phyloP scores from a whole-genome alignment of 2,113 vertebrate genomes.

The Anser brachyrhynchus region DNA sequence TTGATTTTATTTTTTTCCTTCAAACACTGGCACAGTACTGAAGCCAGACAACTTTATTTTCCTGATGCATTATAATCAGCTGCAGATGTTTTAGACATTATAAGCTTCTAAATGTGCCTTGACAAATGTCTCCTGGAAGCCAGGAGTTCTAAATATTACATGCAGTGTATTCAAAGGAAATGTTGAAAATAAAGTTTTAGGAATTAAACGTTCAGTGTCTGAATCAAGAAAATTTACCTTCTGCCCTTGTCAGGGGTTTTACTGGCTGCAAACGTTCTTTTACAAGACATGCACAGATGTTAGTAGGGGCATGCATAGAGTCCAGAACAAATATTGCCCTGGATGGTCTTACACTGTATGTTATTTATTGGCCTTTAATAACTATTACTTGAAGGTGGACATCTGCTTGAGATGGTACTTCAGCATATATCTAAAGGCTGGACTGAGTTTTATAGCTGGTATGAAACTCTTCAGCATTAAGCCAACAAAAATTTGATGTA shows the following conservation, averaged over 20 bases:
- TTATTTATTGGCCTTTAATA: not conserved
- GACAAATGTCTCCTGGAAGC: constrained; percentile 50
- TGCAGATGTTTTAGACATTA: constrained; percentile 63
- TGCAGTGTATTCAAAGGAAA: constrained; percentile 11
- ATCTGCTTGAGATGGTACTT: not conserved
- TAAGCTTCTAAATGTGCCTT: constrained; percentile 38
- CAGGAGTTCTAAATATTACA: constrained; percentile 42
- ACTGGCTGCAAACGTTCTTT: not conserved
- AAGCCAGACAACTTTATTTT: constrained; percentile 46
- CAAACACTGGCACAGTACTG: not conserved
- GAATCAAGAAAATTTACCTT: constrained; percentile 27
- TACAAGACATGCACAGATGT: not conserved
- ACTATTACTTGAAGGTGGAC: not conserved
- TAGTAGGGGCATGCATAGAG: not conserved
- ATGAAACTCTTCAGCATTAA: not conserved
- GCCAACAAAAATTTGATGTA: not conserved
- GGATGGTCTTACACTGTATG: not conserved
- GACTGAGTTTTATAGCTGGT: not conserved
- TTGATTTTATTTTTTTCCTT: not conserved
- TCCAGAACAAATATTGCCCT: not conserved
- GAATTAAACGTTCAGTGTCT: constrained; percentile 29
- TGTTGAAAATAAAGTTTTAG: constrained; percentile 37
- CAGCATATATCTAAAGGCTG: not conserved
- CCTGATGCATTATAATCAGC: constrained; percentile 48
- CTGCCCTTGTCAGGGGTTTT: not conserved